Base-by-base conservation (phyloP, 2,113 vertebrate genomes). In the Electrona antarctica region DNA sequence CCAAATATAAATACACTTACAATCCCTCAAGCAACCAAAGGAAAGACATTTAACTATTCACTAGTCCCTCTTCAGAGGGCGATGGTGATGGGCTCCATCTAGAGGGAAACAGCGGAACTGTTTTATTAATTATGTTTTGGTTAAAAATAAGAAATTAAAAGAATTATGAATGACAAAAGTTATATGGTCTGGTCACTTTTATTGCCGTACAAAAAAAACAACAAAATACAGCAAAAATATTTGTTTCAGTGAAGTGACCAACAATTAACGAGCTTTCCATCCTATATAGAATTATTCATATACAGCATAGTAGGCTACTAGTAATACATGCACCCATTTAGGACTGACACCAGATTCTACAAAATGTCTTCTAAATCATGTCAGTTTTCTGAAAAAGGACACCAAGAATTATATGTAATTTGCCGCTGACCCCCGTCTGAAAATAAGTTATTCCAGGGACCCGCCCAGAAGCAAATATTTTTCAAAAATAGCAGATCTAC, bases 31-130 rank as follows among this genome's bases (percentile, higher is more conserved):
- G 5, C n/a, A 54, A 2, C 33, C 12, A 3, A 41, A 7, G 33
- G 2, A 7, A 14, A 7, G 13, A 46, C 9, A 47, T 49, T 63
- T 7, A 15, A 63, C 29, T 54, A 13, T 41, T 41, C 33, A 41
- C 33, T 4, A 13, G 52, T 51, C 50, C 10, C 60, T 28, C 7
- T 33, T 45, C 1, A 3, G 45, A 60, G n/a, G 50, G 12, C 11
- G 12, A 67, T 14, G 54, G 21, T 21, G 61, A 55, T 63, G 10
- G 9, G 15, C 57, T 10, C 58, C 83, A 77, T 54, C 74, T 66
- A 52, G 60, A 79, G 79, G 73, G 0, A 2, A 50, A 4, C 0
- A 29, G 14, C 29, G 47, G 55, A 60, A 61, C 6, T 9, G 49
- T 7, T 50, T 49, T 49, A 7, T 49, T 9, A 49, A 8, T 7